A percentile compares a stretch with the other conserved stretches of the same genome.
These are phyloP conservation scores for Cebidichthys violaceus DNA, from an alignment of 2,113 vertebrate genomes.

Conservation along the genomic window DNA sequence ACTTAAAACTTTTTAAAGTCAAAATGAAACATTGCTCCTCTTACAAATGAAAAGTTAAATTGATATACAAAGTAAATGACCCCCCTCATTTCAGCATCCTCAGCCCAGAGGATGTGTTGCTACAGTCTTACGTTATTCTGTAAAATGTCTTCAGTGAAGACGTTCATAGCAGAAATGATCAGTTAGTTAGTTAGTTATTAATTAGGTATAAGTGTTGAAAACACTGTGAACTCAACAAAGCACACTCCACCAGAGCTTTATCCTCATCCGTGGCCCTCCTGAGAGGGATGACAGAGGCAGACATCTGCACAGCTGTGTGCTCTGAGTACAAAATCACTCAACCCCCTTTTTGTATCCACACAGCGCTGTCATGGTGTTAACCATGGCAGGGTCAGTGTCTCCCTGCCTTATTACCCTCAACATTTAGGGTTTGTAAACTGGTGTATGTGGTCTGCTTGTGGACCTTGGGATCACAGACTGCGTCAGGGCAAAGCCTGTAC, in stretches of 20 bases:
- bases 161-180: background rate
- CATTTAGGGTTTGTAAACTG: no score
- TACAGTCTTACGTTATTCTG: background rate
- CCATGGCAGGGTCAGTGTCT: no score
- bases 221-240: no score
- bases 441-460: no score
- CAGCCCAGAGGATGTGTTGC: background rate
- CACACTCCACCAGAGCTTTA: background rate
- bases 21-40: background rate
- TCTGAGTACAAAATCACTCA: background rate
- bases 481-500: no score
- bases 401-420: no score
- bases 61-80: background rate
- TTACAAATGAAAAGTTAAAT: background rate
- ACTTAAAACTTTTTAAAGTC: background rate
- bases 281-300: background rate
- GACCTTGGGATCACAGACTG: no score
- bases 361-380: no score
- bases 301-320: background rate
- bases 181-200: background rate
- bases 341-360: background rate
- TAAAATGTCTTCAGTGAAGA: background rate
- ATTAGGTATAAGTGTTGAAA: no score
- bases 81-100: background rate
- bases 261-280: background rate